Base-by-base conservation (phyloP, 1,140 invertebrate genomes). In the Drosophila pachea region DNA sequence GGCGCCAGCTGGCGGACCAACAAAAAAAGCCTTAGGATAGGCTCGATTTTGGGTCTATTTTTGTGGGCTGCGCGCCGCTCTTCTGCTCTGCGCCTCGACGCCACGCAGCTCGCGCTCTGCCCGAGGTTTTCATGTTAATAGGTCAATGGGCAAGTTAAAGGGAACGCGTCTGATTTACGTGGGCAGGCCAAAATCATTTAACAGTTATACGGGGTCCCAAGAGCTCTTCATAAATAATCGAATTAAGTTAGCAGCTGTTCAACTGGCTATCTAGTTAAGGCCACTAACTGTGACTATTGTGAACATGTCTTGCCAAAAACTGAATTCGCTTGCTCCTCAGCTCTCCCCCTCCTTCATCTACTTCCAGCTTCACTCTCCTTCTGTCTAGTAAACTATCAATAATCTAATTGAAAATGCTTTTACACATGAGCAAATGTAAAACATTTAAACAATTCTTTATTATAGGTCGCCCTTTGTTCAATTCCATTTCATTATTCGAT, bases 131-230 rank as follows among this genome's bases (percentile, higher is more conserved):
- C 74, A 82, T 82, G 78, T 82, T 82, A 82, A 82, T 82, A 73
- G 78, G 78, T 82, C 78, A 82, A 82, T 82, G 78, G 78, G 78
- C 22, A 82, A 82, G 68, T 82, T 72, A 74, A 72, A 60, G 81
- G 70, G 78, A 78, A 60, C 78, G 78, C 68, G 74, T 74, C 49
- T 71, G 54, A 52, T 42, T 14, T 38, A 22, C 22, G 22, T 22
- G 22, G 22, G 22, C 22, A 22, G 22, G 22, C 22, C 9, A 11
- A 38, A 7, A n/a, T 40, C 36, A 43, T 5, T 62, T 43, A 52
- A 62, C 40, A 62, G 60, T 56, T 35, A 32, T 67, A 45, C 64
- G 22, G 22, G 22, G n/a, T n/a, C n/a, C n/a, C n/a, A n/a, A n/a
- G 22, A 22, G 22, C 22, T 22, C 22, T 22, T 22, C 22, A 22